Evolutionary conservation across 2,888 invertebrate species (phyloP), one percentile per base, ranked within the genome.

Genomic region (Leptarthrus brevirostris): DNA sequence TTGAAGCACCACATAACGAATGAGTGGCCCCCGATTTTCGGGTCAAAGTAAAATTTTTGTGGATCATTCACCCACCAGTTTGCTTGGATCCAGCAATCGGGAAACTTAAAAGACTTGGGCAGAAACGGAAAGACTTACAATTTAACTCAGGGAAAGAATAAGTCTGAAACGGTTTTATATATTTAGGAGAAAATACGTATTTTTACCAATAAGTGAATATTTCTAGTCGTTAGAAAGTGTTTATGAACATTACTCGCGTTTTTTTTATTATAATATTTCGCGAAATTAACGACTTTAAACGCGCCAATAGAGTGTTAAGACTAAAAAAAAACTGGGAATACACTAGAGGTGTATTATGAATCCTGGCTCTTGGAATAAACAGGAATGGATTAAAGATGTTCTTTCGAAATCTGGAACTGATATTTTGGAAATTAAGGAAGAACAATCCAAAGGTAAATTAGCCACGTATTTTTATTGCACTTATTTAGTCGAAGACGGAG

Each of bases 381-480:
- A 86, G 80, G 85, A 85, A 79, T 87, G 87, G 87, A 85, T 87
- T 79, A 87, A 86, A 79, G 85, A 86, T 81, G 83, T 86, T 54
- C 82, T 86, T 53, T 83, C 84, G 56, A 86, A 86, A 79, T 86
- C 86, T 14, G 82, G 83, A 64, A 84, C 83, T 24, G 84, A 84
- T 77, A 78, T 85, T 70, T 79, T 83, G 77, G 83, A 83, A 79
- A 80, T 83, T 74, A 83, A 82, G 74, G 76, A 80, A 5, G 79
- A 80, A 36, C 79, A 79, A 77, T 72, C 78, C 74, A 80, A 76
- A 73, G 72, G 72, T 72, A 47, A n/a, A 30, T 54, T 22, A 12
- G 10, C n/a, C 30, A 52, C 8, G 14, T 20, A 52, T 18, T 12
- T 61, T 52, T 49, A 30, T 52, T 44, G 12, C 12, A 40, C 0